A percentile compares a stretch with the other conserved stretches of the same genome.
Evolutionary conservation across 2,888 invertebrate genomes (phyloP).

Genomic region (Panopea generosa): DNA sequence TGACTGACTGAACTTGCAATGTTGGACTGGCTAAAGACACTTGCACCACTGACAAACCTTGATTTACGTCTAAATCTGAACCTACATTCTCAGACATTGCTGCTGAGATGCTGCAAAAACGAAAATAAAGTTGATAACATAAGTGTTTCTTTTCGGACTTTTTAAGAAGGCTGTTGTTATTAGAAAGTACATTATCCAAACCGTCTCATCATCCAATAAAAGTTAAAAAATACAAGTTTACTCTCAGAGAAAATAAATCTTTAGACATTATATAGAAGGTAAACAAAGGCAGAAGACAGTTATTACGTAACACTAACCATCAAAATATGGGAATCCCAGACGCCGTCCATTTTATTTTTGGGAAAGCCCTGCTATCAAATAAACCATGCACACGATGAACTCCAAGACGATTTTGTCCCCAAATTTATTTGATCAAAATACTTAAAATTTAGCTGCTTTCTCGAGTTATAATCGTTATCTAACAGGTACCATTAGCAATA

Average conservation of each 20-base stretch:
- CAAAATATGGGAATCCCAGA: constrained; percentile 51
- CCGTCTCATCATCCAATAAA: too few relatives aligned
- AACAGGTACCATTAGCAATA: constrained; percentile 21
- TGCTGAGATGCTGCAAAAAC: constrained; percentile 29
- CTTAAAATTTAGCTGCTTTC: background rate
- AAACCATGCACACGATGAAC: background rate
- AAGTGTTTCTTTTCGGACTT: too few relatives aligned
- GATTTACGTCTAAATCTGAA: constrained; percentile 59
- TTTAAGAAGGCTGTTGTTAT: too few relatives aligned
- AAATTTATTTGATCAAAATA: background rate
- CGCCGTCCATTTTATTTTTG: constrained; percentile 46
- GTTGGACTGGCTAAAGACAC: constrained; percentile 87
- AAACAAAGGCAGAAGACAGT: too few relatives aligned
- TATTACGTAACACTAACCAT: constrained; percentile 50
- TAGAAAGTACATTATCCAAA: too few relatives aligned
- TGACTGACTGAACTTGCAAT: constrained; percentile 92
- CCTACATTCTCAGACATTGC: constrained; percentile 59
- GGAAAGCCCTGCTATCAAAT: constrained; percentile 42
- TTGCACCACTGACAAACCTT: constrained; percentile 90
- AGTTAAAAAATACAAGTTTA: too few relatives aligned
- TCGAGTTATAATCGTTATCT: background rate
- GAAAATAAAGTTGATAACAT: background rate
- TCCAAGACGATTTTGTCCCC: background rate
- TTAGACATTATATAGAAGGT: too few relatives aligned
- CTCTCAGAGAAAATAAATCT: too few relatives aligned